phyloP scores from a whole-genome alignment of 1,140 invertebrate genomes.

The Venustaconcha ellipsiformis region DNA sequence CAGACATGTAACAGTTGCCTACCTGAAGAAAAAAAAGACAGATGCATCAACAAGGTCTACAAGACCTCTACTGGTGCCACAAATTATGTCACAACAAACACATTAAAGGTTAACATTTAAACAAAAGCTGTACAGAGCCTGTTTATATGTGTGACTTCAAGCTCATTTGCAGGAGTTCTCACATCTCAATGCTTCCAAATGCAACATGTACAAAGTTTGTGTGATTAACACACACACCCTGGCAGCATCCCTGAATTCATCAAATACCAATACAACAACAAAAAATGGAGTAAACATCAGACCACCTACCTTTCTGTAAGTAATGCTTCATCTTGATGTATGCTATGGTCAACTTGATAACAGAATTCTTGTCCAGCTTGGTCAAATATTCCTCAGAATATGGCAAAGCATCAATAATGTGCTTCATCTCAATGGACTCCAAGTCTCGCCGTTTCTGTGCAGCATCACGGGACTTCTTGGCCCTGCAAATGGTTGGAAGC shows the following conservation, averaged over 20 bases:
- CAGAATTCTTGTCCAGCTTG: constrained; percentile 33
- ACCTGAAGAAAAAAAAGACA: no score
- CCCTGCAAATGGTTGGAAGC: constrained; percentile 14
- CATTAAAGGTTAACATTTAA: no score
- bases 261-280: neutral
- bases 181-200: no score
- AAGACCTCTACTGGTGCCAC: no score
- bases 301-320: constrained; percentile 31
- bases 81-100: no score
- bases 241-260: neutral
- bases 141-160: no score
- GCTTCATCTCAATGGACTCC: constrained; percentile 25
- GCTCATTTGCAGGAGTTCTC: no score
- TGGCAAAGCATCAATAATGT: constrained; percentile 27
- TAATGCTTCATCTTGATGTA: constrained; percentile 36
- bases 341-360: constrained; percentile 24
- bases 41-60: no score
- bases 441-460: constrained; percentile 31
- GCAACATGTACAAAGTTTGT: no score
- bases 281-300: neutral
- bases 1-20: no score
- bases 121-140: no score
- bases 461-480: constrained; percentile 31
- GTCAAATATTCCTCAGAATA: constrained; percentile 6
- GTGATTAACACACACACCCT: no score